Base-by-base conservation (phyloP, 2,113 vertebrate genomes). In the Paralichthys olivaceus region DNA sequence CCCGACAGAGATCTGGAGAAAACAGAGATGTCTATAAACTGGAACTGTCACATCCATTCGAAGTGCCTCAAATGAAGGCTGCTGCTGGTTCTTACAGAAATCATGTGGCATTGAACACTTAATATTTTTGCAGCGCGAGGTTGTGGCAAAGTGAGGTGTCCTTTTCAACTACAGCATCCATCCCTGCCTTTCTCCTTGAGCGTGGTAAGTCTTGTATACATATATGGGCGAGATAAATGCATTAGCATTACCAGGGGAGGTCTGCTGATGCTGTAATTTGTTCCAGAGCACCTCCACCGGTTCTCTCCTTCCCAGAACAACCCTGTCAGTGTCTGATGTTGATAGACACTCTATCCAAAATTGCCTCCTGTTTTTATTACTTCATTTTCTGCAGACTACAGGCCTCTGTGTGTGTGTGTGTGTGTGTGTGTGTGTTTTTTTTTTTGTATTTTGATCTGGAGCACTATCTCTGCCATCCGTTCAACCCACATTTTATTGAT, bases 11-110 rank as follows among this genome's bases (percentile, higher is more conserved):
- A 91, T 91, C 72, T 82, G 84, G 88, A 84, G 84, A 66, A 85
- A 87, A 87, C 84, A 84, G 87, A 90, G 89, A 70, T 84, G 88
- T 90, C 83, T 90, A 69, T 88, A 90, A 90, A 92, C 89, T 85
- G 84, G 81, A 91, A 77, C 90, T 91, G 90, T 91, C 89, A 92
- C 86, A 89, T 91, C 88, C 81, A 84, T 89, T 91, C 49, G 64
- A 71, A 79, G 79, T 58, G 79, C 73, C 79, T 87, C 65, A 60
- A 70, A 90, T 83, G 87, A 90, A 81, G 85, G 81, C 81, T 73
- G 86, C 81, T 67, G 71, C 72, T 79, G 83, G 76, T 80, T 76
- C 72, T 82, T 77, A 79, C 84, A 77, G 54, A 82, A 64, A 83
- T 84, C 75, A 76, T 84, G 79, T 90, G 81, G 87, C 84, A 81